phyloP scores from a whole-genome alignment of 2,113 vertebrate species.

The Trochalopteron elliotii region DNA sequence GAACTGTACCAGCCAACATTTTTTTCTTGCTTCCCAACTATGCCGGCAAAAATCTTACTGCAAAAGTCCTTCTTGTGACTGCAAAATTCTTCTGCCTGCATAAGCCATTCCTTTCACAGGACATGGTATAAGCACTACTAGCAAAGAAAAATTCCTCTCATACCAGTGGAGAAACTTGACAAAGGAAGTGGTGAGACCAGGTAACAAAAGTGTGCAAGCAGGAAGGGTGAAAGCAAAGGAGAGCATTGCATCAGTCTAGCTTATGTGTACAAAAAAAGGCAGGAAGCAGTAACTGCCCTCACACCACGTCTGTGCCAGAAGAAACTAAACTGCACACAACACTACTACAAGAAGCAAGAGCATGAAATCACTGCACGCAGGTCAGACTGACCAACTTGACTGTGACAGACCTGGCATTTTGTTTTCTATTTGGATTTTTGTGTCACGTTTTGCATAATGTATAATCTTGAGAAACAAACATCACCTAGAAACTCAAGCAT shows the following conservation, averaged over 20 bases:
- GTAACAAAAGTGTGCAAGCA: fast-evolving
- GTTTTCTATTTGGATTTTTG: not conserved
- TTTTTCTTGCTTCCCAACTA: not conserved
- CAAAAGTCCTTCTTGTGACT: not conserved
- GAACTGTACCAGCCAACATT: not conserved
- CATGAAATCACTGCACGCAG: not conserved
- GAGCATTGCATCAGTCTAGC: not conserved
- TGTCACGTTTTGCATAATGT: not conserved
- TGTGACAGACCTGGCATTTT: not conserved
- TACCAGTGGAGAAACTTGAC: not conserved
- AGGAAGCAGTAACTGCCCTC: not conserved
- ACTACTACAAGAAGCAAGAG: not conserved
- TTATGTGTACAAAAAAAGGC: not conserved
- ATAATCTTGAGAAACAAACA: not conserved
- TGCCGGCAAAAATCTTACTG: not conserved
- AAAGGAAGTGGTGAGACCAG: not conserved
- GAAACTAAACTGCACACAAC: not conserved
- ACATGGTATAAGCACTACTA: not conserved
- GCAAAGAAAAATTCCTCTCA: not conserved
- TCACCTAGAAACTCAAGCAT: not conserved
- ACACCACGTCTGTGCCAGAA: not conserved
- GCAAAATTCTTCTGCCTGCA: not conserved
- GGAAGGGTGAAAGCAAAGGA: not conserved
- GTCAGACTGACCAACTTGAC: not conserved
- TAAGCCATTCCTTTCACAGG: not conserved